Base-by-base conservation (phyloP, 2,113 vertebrate genomes). In the Nannobrachium achirus region DNA sequence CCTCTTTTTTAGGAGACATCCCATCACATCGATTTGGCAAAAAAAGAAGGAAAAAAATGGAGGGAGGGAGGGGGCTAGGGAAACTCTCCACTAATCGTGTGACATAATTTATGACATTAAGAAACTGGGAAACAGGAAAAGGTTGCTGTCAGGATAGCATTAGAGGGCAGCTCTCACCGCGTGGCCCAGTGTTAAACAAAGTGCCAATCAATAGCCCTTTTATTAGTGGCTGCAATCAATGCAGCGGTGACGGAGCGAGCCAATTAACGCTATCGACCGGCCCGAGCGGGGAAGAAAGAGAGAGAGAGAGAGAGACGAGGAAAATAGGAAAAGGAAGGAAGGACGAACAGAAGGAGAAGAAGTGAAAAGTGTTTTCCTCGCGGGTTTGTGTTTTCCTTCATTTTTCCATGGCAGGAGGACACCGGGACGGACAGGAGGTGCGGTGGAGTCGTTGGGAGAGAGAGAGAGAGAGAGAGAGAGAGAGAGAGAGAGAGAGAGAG, bases 221-320 rank as follows among this genome's bases (percentile, higher is more conserved):
- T 95, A 94, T 94, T 94, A 93, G 94, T 81, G 91, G 91, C 88
- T 69, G 70, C 92, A 94, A 96, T 97, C 94, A 93, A 95, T 94
- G 91, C 63, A 84, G 75, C 83, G 76, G 93, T 94, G 93, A 94
- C 93, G 91, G 92, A 87, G 90, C 89, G 84, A 86, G 90, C 94
- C 95, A 94, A 94, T 95, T 92, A 93, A 93, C 89, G 85, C 90
- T 93, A 96, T 96, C 89, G 79, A 95, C 86, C 80, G 57, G 46
- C 76, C n/a, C 16, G 38, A 25, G 72, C 69, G 68, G 82, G 92
- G 93, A 93, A 91, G 3, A 13, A 8, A 41, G 65, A 45, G 44
- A 75, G 62, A 73, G 56, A 82, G 72, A 70, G 64, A 33, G 33
- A 57, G 20, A 57, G 57, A 53, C 19, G 67, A 58, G 39, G 25